These are phyloP conservation scores for Furcifer pardalis DNA, from an alignment of 2,797 vertebrate species.

Conservation along the genomic window DNA sequence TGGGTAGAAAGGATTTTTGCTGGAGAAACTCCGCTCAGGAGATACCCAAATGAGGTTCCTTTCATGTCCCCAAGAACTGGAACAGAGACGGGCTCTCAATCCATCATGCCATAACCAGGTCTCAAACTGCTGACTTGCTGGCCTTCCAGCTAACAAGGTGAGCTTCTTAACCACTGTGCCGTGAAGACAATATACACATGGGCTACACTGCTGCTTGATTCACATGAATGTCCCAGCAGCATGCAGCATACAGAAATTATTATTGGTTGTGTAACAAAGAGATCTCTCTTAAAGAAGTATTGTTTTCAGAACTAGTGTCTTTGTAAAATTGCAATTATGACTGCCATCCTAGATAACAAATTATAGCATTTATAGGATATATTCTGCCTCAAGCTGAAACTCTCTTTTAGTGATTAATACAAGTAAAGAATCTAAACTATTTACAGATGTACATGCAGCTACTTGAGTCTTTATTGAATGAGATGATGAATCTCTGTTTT, in stretches of 20 bases:
- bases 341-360: not conserved
- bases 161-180: too few relatives aligned
- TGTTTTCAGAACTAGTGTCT: not conserved
- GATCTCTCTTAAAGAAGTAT: not conserved
- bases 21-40: too few relatives aligned
- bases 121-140: too few relatives aligned
- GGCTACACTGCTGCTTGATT: not conserved
- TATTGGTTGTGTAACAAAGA: not conserved
- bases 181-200: not conserved
- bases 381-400: not conserved
- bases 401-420: constrained; percentile 11
- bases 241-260: not conserved
- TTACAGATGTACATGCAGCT: not conserved
- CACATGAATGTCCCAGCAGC: not conserved
- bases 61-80: too few relatives aligned
- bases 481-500: not conserved
- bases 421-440: constrained; percentile 18
- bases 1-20: too few relatives aligned
- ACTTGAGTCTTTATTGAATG: not conserved
- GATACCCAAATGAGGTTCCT: too few relatives aligned
- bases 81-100: too few relatives aligned
- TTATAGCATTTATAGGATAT: not conserved
- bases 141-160: too few relatives aligned
- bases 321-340: not conserved
- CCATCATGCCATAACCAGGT: too few relatives aligned